phyloP scores from a whole-genome alignment of 2,888 invertebrate species.

The Epinotia nisella region DNA sequence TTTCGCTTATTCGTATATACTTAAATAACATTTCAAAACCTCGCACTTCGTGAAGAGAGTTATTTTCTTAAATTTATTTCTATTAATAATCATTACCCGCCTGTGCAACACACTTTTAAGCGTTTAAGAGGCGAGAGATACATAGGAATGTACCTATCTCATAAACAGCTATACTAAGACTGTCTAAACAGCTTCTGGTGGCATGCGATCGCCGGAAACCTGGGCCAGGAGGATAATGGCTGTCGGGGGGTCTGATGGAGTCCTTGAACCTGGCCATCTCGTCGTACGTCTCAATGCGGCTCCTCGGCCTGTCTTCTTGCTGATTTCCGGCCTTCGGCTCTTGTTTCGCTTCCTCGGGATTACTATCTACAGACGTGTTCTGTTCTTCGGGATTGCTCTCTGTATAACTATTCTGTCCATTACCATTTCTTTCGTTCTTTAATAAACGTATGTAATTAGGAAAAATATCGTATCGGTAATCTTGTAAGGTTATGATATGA shows the following conservation, averaged over 20 bases:
- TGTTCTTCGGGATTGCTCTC: neutral
- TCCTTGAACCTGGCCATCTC: conserved; percentile 17
- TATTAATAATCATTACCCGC: too few species aligned
- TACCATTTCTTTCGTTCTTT: neutral
- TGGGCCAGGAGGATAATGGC: conserved; percentile 14
- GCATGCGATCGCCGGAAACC: conserved; percentile 1
- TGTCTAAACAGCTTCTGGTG: neutral
- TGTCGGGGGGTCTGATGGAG: conserved; percentile 18
- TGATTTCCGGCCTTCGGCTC: neutral
- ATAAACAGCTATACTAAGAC: neutral
- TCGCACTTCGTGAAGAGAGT: neutral
- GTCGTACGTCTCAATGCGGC: conserved; percentile 16
- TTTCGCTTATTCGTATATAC: too few species aligned
- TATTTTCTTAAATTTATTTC: too few species aligned
- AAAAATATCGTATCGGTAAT: neutral
- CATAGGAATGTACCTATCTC: neutral
- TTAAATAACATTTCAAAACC: neutral
- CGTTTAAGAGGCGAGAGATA: too few species aligned
- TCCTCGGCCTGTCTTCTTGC: conserved; percentile 4
- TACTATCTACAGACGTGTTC: neutral
- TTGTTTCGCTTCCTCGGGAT: neutral
- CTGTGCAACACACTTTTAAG: too few species aligned
- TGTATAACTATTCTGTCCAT: neutral
- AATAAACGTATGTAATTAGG: neutral
- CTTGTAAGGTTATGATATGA: neutral